These are phyloP conservation scores for Oreocharis arfaki DNA, from an alignment of 2,113 vertebrate species.

Conservation along the genomic window DNA sequence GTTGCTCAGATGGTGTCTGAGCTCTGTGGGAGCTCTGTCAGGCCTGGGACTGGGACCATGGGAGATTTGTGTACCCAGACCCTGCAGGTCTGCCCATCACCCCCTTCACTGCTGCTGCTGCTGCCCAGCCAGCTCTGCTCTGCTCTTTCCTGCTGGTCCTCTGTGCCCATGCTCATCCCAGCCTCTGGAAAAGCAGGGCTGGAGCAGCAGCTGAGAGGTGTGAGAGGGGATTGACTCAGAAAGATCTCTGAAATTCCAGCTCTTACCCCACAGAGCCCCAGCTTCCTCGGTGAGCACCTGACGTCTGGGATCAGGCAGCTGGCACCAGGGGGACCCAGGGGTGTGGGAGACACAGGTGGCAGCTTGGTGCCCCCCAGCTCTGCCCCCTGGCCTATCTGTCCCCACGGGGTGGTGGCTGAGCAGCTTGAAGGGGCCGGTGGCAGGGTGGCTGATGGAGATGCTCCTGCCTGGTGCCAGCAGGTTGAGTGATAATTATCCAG, in stretches of 20 bases:
- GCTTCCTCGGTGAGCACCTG: background rate
- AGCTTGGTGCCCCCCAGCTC: background rate
- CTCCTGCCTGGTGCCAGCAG: background rate
- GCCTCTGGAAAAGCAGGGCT: background rate
- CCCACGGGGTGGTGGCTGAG: background rate
- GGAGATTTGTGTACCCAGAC: background rate
- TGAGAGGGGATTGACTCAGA: background rate
- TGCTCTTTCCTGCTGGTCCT: background rate
- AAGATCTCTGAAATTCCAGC: background rate
- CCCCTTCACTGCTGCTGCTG: background rate
- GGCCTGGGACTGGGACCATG: background rate
- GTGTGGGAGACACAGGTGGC: fast-evolving
- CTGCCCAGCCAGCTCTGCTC: background rate
- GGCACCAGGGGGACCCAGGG: background rate
- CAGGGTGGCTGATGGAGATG: background rate
- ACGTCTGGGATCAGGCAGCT: background rate
- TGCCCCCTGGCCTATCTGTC: background rate
- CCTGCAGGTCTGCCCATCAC: too few relatives aligned
- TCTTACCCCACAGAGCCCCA: background rate
- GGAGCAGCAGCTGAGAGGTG: background rate
- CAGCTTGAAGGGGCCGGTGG: background rate
- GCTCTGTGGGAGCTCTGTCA: background rate
- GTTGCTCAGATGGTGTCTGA: background rate
- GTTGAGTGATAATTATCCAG: background rate
- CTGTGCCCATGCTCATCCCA: background rate